Conservation (phyloP, 1,140 invertebrate species). For the Triops cancriformis region DNA sequence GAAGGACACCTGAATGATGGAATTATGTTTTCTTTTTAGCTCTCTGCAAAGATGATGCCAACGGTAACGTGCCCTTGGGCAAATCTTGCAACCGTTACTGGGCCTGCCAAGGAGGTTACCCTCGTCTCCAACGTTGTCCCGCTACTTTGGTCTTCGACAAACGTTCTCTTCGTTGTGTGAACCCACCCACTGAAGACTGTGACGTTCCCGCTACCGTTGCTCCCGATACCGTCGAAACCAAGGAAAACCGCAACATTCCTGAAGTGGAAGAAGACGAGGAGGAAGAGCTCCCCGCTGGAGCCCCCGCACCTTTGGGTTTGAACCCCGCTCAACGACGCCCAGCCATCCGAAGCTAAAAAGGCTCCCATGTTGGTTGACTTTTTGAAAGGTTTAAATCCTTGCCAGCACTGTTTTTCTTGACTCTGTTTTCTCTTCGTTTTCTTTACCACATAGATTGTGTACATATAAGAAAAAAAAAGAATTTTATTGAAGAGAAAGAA, state of each 20-base stretch:
- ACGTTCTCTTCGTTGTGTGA: constrained; percentile 69
- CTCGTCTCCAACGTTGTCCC: constrained; percentile 75
- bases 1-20: neutral
- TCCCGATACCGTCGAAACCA: constrained; percentile 19
- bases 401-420: neutral
- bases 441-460: neutral
- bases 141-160: constrained; percentile 84
- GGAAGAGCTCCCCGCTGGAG: constrained; percentile 21
- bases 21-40: constrained; percentile 46
- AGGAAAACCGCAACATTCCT: constrained; percentile 60
- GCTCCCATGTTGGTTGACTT: neutral
- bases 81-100: constrained; percentile 89
- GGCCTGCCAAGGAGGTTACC: constrained; percentile 87
- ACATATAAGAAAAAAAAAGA: neutral
- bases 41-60: constrained; percentile 78
- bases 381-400: neutral
- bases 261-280: constrained; percentile 44
- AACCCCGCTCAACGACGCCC: neutral
- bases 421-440: neutral
- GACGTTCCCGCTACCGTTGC: constrained; percentile 41
- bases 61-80: constrained; percentile 63
- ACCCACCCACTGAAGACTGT: constrained; percentile 78
- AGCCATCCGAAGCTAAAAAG: neutral
- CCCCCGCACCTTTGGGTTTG: neutral
- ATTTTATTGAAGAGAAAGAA: neutral